Base-by-base conservation (phyloP, 2,888 invertebrate species). In the Tupiocoris notatus region DNA sequence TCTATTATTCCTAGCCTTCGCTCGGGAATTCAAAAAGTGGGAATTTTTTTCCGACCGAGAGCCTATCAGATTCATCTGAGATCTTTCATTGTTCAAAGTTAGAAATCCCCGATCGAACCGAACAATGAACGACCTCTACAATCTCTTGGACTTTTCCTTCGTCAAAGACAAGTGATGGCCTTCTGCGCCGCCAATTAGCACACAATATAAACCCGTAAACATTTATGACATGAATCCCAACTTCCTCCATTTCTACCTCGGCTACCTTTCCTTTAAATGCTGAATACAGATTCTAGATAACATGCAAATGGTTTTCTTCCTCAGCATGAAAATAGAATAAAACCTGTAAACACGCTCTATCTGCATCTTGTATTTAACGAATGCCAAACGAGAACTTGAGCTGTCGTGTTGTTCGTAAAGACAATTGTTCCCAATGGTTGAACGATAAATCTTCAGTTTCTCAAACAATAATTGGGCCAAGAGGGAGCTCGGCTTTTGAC, bases 161-260 rank as follows among this genome's bases (percentile, higher is more conserved):
- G 39, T 39, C 39, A 39, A 39, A 39, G 39, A 39, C 39, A 39
- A 39, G 39, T 39, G 6, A 39, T 39, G 39, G 39, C 39, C 39
- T 39, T 39, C 39, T 12, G 12, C 12, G 39, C 39, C 39, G 39
- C 67, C 67, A 67, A 67, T 67, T 67, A 67, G 67, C 67, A 67
- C 67, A 67, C 67, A 67, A 67, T 67, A 67, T 67, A 67, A 67
- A 67, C 67, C 22, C 39, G 39, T 39, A 2, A 39, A 67, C 67
- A 20, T 67, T 67, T 67, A 67, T 67, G 67, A 67, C 67, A 57
- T 39, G 39, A 12, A 39, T 12, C 39, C 6, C 39, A 39, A 39
- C 39, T 39, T 39, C 39, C 39, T 39, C 39, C 12, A 3, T 39
- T 39, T 12, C 39, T 7, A 39, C 39, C 39, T 39, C 12, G 6